Percentiles rank a stretch among this genome's conserved stretches.
Conservation (phyloP, 2,888 invertebrate genomes). For the Thera britannica region DNA sequence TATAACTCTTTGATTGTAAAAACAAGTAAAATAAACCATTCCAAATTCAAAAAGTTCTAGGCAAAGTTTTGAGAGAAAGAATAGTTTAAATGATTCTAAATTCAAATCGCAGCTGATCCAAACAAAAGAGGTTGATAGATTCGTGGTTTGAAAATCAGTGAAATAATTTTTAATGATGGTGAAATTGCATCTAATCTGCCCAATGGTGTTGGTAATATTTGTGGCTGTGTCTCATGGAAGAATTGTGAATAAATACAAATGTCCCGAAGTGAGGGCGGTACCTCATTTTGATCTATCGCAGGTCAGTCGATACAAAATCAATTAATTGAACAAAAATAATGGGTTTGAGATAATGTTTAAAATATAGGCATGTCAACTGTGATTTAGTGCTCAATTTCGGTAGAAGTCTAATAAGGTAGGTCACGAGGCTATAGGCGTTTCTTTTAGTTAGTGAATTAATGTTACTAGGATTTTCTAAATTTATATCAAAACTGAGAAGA, state of each 20-base stretch:
- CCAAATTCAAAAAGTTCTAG: slow-evolving; percentile 2
- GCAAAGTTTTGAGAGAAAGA: no score
- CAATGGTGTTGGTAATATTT: slow-evolving; percentile 51
- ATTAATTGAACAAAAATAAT: slow-evolving; percentile 31
- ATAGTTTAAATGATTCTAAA: not conserved
- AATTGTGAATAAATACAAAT: slow-evolving; percentile 87
- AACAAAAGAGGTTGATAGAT: not conserved
- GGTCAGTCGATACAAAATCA: slow-evolving; percentile 68
- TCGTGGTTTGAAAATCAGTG: not conserved
- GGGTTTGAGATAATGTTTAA: slow-evolving; percentile 23
- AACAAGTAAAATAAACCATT: slow-evolving; percentile 7
- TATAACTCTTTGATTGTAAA: slow-evolving; percentile 4
- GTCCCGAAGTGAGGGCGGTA: slow-evolving; percentile 91
- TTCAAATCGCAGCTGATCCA: slow-evolving; percentile 10
- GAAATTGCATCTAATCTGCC: slow-evolving; percentile 44
- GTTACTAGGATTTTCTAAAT: not conserved
- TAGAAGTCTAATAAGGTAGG: slow-evolving; percentile 12
- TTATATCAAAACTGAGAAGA: no score
- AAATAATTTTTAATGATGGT: slow-evolving; percentile 41
- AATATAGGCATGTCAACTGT: slow-evolving; percentile 20
- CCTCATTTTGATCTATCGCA: slow-evolving; percentile 91
- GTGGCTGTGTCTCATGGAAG: slow-evolving; percentile 52
- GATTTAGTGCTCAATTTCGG: slow-evolving; percentile 30
- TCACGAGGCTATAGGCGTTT: slow-evolving; percentile 24
- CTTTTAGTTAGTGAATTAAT: slow-evolving; percentile 7